Base-by-base conservation (phyloP, 1,140 invertebrate species). In the Idris sp. region DNA sequence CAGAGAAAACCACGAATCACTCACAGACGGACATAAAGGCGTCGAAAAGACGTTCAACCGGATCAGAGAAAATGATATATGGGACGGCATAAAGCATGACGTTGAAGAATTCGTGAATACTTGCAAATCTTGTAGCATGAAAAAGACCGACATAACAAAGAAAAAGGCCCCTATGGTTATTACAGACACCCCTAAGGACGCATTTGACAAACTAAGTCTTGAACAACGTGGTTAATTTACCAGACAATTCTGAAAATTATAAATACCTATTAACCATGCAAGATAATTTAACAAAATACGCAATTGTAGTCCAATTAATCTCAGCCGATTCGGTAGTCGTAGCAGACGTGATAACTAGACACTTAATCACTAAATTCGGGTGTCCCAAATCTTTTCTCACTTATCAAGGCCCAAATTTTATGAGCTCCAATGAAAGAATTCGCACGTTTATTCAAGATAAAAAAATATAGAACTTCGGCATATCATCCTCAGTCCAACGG, bases 401-500 rank as follows among this genome's bases (percentile, higher is more conserved):
- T 0, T 58, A 74, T 25, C 51, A 65, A 16, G 58, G 65, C 0
- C n/a, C 16, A 13, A 67, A 59, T 33, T 74, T 74, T 18, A 16
- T 67, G n/a, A 61, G 61, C 16, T 25, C 41, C 9, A 3, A 69
- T 75, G 46, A 56, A 53, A 31, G 14, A 13, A 8, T 0, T 74
- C 0, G 49, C 25, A 1, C 62, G 68, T 28, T 13, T 65, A 0
- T 75, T 53, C 11, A 72, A 58, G 44, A 72, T 53, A 0, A 56
- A 25, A 15, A 28, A 56, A 4, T 44, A 10, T 7, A 35, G 14
- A 0, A 73, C 59, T 7, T 28, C 51, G 0, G 19, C 59, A 4
- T 73, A 35, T 15, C n/a, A 19, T 6, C 28, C 43, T 1, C 26
- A 31, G n/a, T 26, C 36, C 51, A 87, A 87, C 54, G 84, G 83